Evolutionary conservation across 2,797 vertebrate species (phyloP), one percentile per base, ranked within the genome.

Genomic region (Microtus obscurus): DNA sequence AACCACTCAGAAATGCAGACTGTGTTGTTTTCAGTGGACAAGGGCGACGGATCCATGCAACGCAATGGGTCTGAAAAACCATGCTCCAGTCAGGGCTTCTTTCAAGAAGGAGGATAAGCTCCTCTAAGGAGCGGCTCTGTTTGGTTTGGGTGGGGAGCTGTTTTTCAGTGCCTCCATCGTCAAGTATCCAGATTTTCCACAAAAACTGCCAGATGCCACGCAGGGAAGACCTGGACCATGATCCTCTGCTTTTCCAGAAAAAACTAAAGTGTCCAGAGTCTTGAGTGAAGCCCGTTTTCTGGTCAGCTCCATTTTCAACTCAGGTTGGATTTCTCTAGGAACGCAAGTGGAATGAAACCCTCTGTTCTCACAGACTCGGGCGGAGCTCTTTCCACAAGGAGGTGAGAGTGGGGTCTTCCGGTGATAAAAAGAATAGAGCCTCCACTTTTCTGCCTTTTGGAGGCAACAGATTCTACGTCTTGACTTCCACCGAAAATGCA

Each of bases 161-260:
- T 59, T 94, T 97, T 95, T 77, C 86, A 61, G 90, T 63, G 90
- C 40, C 78, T 86, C 16, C 5, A 73, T 43, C 87, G 43, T 74
- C 82, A 79, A 78, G 88, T 91, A 87, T 34, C 25, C n/a, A 94
- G 56, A 91, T 79, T 96, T 96, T 96, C 95, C 95, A 83, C 7
- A 19, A 6, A 79, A 9, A 16, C 25, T 90, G 73, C 91, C 93
- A 94, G 76, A 86, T 3, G 31, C 48, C 8, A 67, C 69, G 67
- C 88, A 91, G 56, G 53, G 31, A 81, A 88, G 78, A 45, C 5
- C 11, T 81, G 67, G 63, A n/a, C 27, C 23, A 10, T n/a, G 81
- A 80, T 65, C 29, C 37, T 83, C 61, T 87, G 85, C 59, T 45
- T 34, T 37, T 77, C 14, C 10, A 5, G 67, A 71, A 59, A 87